These are phyloP conservation scores for Micrastur ruficollis DNA, from an alignment of 2,797 vertebrate genomes.

Conservation along the genomic window DNA sequence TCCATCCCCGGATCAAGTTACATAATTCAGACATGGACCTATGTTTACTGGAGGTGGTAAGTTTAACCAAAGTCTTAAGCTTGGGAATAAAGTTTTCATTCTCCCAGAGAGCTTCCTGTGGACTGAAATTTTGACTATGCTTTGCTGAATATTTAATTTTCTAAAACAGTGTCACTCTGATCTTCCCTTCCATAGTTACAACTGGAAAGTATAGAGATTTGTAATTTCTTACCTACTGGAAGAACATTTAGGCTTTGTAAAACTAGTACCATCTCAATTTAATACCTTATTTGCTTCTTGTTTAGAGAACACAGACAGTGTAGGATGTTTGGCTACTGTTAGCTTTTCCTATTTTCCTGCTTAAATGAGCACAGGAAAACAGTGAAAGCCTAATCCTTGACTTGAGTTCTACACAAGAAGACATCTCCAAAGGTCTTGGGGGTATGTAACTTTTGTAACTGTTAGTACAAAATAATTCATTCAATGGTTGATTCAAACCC, in stretches of 20 bases:
- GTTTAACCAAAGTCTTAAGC: background rate
- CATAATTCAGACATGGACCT: rapidly evolving
- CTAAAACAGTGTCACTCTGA: background rate
- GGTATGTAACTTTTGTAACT: background rate
- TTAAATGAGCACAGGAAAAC: background rate
- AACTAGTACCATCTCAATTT: background rate
- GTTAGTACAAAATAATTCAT: background rate
- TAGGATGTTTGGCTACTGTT: background rate
- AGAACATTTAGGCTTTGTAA: background rate
- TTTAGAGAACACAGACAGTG: background rate
- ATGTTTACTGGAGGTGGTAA: background rate
- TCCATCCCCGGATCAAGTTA: background rate
- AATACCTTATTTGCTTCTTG: background rate
- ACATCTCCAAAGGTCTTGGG: background rate
- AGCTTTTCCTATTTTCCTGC: background rate
- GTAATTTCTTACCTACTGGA: background rate
- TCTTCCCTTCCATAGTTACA: background rate
- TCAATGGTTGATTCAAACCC: background rate
- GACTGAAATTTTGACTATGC: background rate
- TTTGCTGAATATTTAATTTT: background rate
- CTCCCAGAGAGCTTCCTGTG: background rate
- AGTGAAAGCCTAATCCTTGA: background rate
- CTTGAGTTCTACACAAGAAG: background rate
- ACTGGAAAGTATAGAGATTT: background rate
- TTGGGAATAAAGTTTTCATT: background rate